Conservation (phyloP, 2,888 invertebrate species). For the Phytoseiulus persimilis region DNA sequence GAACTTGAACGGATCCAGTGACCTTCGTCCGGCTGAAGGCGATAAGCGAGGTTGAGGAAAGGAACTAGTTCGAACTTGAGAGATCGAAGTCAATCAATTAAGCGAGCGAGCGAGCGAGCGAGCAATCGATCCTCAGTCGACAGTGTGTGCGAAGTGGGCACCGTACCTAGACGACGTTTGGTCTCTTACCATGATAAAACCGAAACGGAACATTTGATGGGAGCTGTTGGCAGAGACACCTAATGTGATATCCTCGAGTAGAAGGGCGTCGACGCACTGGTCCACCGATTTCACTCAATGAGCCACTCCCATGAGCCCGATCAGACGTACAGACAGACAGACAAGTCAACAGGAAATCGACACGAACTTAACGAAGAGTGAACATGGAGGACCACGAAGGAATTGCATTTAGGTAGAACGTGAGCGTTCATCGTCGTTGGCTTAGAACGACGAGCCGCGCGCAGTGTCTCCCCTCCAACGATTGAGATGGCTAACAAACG, state of each 20-base stretch:
- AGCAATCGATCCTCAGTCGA: neutral
- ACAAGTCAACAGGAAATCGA: neutral
- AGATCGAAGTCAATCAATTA: neutral
- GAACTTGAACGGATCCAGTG: neutral
- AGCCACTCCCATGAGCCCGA: neutral
- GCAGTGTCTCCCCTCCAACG: neutral
- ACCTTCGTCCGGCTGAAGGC: neutral
- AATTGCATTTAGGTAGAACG: neutral
- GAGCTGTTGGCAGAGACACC: neutral
- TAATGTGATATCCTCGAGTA: neutral
- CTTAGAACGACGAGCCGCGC: neutral
- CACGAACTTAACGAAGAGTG: neutral
- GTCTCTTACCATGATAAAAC: neutral
- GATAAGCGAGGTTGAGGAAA: neutral
- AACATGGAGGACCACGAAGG: neutral
- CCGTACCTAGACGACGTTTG: neutral
- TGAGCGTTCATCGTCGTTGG: neutral
- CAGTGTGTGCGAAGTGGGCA: neutral
- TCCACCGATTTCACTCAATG: neutral
- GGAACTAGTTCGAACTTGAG: neutral
- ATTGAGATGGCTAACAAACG: neutral
- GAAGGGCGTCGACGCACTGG: neutral
- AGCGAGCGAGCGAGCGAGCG: neutral
- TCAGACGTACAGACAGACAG: neutral
- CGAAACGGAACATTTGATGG: neutral